These are phyloP conservation scores for Moxostoma hubbsi DNA, from an alignment of 2,797 vertebrate genomes.

Conservation along the genomic window DNA sequence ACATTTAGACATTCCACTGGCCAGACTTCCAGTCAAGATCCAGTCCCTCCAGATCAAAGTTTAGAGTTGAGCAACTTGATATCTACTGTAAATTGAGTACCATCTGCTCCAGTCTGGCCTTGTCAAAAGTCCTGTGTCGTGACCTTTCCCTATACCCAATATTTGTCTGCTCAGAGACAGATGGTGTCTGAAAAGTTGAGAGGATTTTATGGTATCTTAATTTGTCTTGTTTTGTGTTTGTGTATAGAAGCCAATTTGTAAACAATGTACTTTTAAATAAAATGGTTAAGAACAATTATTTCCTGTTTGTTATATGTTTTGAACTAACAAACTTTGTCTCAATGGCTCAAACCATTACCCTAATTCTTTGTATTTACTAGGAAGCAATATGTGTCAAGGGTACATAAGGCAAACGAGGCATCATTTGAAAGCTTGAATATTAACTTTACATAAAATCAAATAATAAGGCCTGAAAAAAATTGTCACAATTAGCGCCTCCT, in stretches of 20 bases:
- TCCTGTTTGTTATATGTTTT: not conserved
- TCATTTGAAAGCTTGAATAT: no score
- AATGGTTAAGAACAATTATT: conserved; percentile 59
- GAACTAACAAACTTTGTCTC: no score
- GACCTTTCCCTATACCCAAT: not conserved
- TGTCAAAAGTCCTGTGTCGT: not conserved
- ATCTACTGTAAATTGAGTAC: conserved; percentile 10
- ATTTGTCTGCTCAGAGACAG: conserved; percentile 26
- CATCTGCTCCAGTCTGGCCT: conserved; percentile 39
- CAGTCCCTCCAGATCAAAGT: not conserved
- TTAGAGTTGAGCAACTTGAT: not conserved
- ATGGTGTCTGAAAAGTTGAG: conserved; percentile 59
- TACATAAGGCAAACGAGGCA: no score
- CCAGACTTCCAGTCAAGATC: conserved; percentile 18
- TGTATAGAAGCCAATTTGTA: conserved; percentile 78
- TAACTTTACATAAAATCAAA: no score
- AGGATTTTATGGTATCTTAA: conserved; percentile 70
- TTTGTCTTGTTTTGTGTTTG: conserved; percentile 68
- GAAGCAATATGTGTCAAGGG: not conserved
- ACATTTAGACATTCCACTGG: conserved; percentile 68
- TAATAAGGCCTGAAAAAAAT: no score
- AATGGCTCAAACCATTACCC: no score
- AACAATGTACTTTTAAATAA: conserved; percentile 77
- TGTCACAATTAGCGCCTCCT: no score
- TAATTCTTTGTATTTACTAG: no score